A percentile compares a stretch with the other conserved stretches of the same genome.
These are phyloP conservation scores for Tychaedon coryphoeus DNA, from an alignment of 2,113 vertebrate species.

Conservation along the genomic window DNA sequence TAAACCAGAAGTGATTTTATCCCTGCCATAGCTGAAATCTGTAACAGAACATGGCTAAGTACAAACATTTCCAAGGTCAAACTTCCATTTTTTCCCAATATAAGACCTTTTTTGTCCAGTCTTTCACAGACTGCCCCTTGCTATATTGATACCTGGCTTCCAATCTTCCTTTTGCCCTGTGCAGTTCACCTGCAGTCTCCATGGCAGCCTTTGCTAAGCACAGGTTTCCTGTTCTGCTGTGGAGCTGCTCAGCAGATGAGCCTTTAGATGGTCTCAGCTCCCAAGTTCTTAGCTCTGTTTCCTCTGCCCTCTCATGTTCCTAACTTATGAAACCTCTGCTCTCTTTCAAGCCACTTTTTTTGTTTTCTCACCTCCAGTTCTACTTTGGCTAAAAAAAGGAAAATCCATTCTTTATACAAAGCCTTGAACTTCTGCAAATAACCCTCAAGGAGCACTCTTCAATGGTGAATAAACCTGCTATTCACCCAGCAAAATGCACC, in stretches of 20 bases:
- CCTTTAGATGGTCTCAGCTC: not conserved
- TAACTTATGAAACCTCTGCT: not conserved
- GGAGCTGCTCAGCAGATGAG: not conserved
- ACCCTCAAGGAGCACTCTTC: not conserved
- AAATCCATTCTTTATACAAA: not conserved
- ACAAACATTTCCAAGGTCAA: not conserved
- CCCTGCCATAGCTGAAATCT: not conserved
- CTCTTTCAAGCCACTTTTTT: not conserved
- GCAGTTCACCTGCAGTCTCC: not conserved
- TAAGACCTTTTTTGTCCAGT: not conserved
- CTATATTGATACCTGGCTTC: not conserved
- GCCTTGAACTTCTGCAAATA: not conserved
- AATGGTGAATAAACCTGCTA: not conserved
- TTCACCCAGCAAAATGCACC: fast-evolving
- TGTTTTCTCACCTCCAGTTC: not conserved
- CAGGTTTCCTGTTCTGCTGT: not conserved
- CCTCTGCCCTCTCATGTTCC: not conserved
- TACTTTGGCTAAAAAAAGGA: not conserved
- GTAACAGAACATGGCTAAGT: not conserved
- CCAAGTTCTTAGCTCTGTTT: not conserved
- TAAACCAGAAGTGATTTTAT: not conserved
- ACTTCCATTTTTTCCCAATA: not conserved
- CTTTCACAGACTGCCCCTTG: not conserved
- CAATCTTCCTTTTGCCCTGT: not conserved
- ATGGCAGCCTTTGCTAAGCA: not conserved